Conservation (phyloP, 2,797 vertebrate species). For the Sebastes cheni region DNA sequence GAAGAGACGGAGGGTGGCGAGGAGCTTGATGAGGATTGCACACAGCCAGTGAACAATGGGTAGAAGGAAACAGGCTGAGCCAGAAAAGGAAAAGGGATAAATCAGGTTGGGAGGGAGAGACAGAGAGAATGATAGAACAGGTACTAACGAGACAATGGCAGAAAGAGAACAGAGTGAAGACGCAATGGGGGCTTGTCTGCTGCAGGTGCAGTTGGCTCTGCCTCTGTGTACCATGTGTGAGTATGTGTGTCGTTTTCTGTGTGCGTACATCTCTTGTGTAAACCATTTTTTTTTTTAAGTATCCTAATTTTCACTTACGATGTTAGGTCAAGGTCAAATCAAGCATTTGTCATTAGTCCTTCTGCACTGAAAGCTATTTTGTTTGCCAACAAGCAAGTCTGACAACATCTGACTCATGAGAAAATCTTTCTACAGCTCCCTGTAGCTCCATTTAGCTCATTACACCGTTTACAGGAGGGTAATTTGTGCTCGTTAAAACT, state of each 20-base stretch:
- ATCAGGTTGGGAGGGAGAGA: conserved; percentile 11
- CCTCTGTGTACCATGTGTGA: not conserved
- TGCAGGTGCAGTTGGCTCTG: conserved; percentile 20
- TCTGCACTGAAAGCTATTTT: not conserved
- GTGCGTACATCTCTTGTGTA: not conserved
- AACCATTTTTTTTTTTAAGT: not conserved
- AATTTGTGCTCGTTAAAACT: not conserved
- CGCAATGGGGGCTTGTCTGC: conserved; percentile 5
- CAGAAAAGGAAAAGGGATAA: conserved; percentile 27
- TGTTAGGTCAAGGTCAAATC: not conserved
- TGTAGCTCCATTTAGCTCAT: not conserved
- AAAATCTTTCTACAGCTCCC: not conserved
- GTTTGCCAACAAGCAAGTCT: not conserved
- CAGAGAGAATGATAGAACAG: conserved; percentile 15
- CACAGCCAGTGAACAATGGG: conserved; percentile 26
- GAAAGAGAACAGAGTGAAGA: conserved; percentile 32
- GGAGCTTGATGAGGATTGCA: conserved; percentile 20
- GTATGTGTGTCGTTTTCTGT: not conserved
- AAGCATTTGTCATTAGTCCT: not conserved
- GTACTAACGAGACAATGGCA: conserved; percentile 28
- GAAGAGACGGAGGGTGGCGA: not conserved
- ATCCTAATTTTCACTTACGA: not conserved
- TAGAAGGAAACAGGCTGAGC: conserved; percentile 20
- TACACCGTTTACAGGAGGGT: not conserved
- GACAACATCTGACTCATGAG: not conserved